phyloP scores from a whole-genome alignment of 2,888 invertebrate genomes.

The Ptychoptera contaminata region DNA sequence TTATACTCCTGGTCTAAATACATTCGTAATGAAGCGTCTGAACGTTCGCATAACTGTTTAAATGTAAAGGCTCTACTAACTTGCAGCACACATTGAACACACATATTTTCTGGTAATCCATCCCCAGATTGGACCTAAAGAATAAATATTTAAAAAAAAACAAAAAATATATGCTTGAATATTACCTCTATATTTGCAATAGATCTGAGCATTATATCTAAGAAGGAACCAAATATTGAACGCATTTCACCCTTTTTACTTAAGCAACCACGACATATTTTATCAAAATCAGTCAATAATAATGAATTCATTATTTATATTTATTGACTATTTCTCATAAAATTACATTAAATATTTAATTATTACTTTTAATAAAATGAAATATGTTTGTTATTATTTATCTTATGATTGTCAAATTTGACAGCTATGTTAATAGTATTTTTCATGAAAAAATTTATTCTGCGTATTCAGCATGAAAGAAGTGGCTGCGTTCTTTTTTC shows the following conservation, averaged over 20 bases:
- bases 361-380: too few species aligned
- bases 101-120: constrained; percentile 33
- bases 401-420: too few species aligned
- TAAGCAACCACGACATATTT: constrained; percentile 34
- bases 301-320: too few species aligned
- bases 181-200: constrained; percentile 30
- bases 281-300: constrained; percentile 18
- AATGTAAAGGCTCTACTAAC: constrained; percentile 35
- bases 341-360: too few species aligned
- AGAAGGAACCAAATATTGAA: constrained; percentile 33
- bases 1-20: constrained; percentile 15
- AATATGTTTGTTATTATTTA: too few species aligned
- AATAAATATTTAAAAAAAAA: constrained; percentile 1
- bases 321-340: too few species aligned
- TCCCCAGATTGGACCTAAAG: constrained; percentile 31
- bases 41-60: constrained; percentile 33
- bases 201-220: constrained; percentile 33
- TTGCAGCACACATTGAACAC: constrained; percentile 35
- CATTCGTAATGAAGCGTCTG: constrained; percentile 28
- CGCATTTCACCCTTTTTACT: constrained; percentile 33
- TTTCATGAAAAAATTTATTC: too few species aligned
- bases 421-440: too few species aligned
- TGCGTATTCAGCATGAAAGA: too few species aligned
- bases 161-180: constrained; percentile 1
- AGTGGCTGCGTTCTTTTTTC: too few species aligned